Evolutionary conservation across 2,113 vertebrate species (phyloP).

Genomic region (Nycticebus coucang): DNA sequence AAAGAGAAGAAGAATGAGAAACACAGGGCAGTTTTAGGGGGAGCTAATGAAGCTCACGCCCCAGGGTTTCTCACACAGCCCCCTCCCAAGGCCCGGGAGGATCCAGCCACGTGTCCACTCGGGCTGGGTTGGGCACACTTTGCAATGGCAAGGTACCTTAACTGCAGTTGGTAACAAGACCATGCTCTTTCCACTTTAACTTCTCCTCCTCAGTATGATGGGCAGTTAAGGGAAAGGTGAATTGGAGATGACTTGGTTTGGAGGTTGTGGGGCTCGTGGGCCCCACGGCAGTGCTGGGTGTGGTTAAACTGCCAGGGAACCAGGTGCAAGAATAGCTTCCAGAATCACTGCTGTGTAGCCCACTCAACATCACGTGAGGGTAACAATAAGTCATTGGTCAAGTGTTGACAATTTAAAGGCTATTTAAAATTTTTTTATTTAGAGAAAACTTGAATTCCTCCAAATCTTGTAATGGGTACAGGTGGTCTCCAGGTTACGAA

Average conservation of each 20-base stretch:
- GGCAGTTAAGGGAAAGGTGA: not conserved
- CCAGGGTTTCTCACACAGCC: not conserved
- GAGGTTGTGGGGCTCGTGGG: not conserved
- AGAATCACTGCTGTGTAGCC: not conserved
- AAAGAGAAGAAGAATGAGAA: not conserved
- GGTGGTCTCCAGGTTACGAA: no score
- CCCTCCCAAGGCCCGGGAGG: not conserved
- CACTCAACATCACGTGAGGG: not conserved
- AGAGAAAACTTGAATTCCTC: not conserved
- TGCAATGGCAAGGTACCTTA: not conserved
- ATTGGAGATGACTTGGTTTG: not conserved
- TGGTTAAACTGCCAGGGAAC: not conserved
- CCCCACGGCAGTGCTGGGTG: not conserved
- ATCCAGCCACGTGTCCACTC: not conserved
- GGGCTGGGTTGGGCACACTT: not conserved
- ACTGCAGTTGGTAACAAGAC: not conserved
- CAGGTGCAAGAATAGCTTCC: not conserved
- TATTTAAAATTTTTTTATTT: not conserved
- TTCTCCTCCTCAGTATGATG: not conserved
- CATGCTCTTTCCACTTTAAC: not conserved
- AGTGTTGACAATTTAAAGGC: not conserved
- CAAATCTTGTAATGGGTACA: not conserved
- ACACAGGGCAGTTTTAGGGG: not conserved
- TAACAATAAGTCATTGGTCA: not conserved
- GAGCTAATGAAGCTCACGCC: not conserved